phyloP scores from a whole-genome alignment of 2,797 vertebrate genomes.

The Cynodonichthys magdalenae region DNA sequence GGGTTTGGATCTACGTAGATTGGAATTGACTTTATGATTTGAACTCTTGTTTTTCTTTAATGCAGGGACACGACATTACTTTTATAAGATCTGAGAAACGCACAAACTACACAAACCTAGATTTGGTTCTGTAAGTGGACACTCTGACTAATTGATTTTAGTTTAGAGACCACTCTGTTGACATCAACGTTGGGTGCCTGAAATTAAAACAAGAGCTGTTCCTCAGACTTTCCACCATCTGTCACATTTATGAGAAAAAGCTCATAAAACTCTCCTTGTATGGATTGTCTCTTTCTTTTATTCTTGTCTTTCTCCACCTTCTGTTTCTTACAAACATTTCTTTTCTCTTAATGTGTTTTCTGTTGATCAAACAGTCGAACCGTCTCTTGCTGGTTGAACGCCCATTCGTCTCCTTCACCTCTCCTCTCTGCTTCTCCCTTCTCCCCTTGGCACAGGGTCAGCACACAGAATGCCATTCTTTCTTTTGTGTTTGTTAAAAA shows the following conservation, averaged over 20 bases:
- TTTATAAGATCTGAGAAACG: no score
- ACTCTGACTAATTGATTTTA: no score
- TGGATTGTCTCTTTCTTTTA: background rate
- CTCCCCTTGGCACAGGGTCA: slow-evolving; percentile 44
- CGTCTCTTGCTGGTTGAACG: slow-evolving; percentile 28
- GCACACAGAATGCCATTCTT: slow-evolving; percentile 54
- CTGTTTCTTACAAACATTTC: slow-evolving; percentile 16
- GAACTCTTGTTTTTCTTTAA: no score
- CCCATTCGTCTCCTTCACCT: slow-evolving; percentile 48
- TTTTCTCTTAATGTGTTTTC: slow-evolving; percentile 34
- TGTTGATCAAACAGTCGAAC: slow-evolving; percentile 46
- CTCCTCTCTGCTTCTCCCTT: slow-evolving; percentile 20
- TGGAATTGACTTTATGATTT: no score
- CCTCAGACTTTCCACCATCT: background rate
- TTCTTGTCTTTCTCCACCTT: slow-evolving; percentile 6
- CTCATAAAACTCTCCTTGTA: background rate
- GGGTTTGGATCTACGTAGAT: no score
- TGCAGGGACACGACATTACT: no score
- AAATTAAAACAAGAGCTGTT: background rate
- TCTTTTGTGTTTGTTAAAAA: slow-evolving; percentile 58
- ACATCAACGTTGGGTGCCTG: no score
- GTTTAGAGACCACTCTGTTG: no score
- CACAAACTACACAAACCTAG: no score
- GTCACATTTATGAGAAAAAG: slow-evolving; percentile 9
- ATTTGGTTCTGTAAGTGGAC: no score